Evolutionary conservation across 1,140 invertebrate genomes (phyloP).

Genomic region (Plutomurus gul): DNA sequence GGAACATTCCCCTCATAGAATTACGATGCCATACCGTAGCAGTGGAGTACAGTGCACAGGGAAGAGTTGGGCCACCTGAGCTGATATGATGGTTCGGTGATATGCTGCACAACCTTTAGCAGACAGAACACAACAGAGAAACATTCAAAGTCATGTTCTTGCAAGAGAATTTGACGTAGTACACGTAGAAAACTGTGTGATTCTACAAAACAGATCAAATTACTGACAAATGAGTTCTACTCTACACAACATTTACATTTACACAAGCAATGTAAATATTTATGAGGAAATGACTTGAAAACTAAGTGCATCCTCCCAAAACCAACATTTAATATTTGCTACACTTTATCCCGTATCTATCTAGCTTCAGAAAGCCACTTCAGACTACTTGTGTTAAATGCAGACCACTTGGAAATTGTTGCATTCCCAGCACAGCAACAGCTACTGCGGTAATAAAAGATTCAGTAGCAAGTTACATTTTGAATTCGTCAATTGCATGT

Average conservation of each 20-base stretch:
- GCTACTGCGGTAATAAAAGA: too few species aligned
- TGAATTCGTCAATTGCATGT: too few species aligned
- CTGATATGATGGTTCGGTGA: neutral
- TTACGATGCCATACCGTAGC: neutral
- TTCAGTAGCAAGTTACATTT: too few species aligned
- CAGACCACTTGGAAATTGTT: too few species aligned
- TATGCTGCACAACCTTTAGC: too few species aligned
- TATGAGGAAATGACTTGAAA: neutral
- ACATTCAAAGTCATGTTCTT: slow-evolving; percentile 24
- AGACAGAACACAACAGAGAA: neutral
- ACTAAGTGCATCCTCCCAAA: too few species aligned
- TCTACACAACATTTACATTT: neutral
- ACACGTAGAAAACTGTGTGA: slow-evolving; percentile 1
- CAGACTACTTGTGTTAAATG: too few species aligned
- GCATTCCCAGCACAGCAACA: too few species aligned
- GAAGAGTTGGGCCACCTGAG: neutral
- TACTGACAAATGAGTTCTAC: slow-evolving; percentile 18
- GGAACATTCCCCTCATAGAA: slow-evolving; percentile 17
- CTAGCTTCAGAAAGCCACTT: too few species aligned
- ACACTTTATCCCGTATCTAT: too few species aligned
- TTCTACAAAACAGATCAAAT: slow-evolving; percentile 22
- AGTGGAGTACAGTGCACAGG: neutral
- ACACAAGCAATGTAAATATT: neutral
- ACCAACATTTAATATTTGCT: too few species aligned
- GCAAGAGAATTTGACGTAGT: neutral